Conservation (phyloP, 2,797 vertebrate species). For the Pipistrellus nathusii region DNA sequence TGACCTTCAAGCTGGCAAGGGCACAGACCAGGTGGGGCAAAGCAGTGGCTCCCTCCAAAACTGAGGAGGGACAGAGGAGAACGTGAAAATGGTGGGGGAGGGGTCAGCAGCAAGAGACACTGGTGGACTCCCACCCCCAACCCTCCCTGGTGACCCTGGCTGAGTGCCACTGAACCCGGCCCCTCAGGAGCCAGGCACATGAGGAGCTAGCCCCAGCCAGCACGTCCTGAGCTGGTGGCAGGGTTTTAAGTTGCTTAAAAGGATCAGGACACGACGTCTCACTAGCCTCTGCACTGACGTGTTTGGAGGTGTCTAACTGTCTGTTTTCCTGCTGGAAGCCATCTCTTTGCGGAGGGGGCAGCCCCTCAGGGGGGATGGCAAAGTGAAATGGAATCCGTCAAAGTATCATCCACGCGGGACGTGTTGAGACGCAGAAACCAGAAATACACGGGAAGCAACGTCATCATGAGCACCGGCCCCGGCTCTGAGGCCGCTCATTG, state of each 20-base stretch:
- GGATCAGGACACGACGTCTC: not conserved
- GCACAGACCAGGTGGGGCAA: rapidly evolving
- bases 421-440: conserved; percentile 79
- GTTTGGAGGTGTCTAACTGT: conserved; percentile 50
- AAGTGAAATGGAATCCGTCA: conserved; percentile 78
- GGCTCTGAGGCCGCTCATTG: conserved; percentile 80
- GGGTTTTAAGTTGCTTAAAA: conserved; percentile 77
- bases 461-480: conserved; percentile 85
- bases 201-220: rapidly evolving
- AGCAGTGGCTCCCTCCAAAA: rapidly evolving
- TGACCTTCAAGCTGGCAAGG: too few species aligned
- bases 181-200: not conserved
- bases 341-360: conserved; percentile 65
- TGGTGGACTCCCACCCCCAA: rapidly evolving
- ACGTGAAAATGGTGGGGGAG: too few species aligned
- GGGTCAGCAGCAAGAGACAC: not conserved
- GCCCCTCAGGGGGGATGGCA: conserved; percentile 75
- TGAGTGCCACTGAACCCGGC: too few species aligned
- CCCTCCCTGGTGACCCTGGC: rapidly evolving
- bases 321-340: conserved; percentile 61
- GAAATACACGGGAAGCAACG: conserved; percentile 84
- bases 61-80: not conserved
- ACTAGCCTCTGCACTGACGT: not conserved
- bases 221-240: not conserved
- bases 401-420: conserved; percentile 72